Evolutionary conservation across 2,888 invertebrate species (phyloP).

Genomic region (Hermaeophaga mercurialis): DNA sequence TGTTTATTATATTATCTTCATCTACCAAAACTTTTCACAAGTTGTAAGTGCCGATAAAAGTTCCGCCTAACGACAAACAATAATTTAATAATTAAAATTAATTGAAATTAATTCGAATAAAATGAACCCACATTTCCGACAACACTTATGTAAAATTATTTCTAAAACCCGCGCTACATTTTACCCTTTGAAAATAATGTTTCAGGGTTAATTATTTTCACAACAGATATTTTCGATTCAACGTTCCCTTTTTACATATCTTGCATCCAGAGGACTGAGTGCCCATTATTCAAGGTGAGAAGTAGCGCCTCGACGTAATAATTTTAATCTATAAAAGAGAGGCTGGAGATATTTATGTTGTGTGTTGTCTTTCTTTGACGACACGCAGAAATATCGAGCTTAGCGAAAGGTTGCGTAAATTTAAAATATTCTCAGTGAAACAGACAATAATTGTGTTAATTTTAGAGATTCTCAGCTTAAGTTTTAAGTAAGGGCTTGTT

Average conservation of each 20-base stretch:
- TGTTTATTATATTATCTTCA: no score
- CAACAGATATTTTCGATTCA: constrained; percentile 7
- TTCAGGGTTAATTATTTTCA: constrained; percentile 11
- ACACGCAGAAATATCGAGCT: background rate
- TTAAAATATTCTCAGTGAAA: no score
- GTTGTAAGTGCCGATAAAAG: no score
- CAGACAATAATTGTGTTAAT: no score
- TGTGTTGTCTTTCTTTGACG: background rate
- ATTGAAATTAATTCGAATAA: background rate
- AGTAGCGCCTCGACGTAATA: background rate
- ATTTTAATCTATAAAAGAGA: constrained; percentile 6
- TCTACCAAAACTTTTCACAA: no score
- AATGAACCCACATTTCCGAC: background rate
- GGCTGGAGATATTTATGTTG: background rate
- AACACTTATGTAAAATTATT: background rate
- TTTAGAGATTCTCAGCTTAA: no score
- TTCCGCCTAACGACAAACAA: no score
- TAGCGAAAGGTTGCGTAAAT: no score
- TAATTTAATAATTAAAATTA: background rate
- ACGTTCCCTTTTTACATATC: constrained; percentile 7
- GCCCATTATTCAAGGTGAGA: constrained; percentile 8
- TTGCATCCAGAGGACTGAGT: constrained; percentile 9
- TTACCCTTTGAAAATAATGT: constrained; percentile 3
- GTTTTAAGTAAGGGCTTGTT: no score
- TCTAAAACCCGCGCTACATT: background rate